These are phyloP conservation scores for Nephila pilipes DNA, from an alignment of 1,140 invertebrate genomes.

Conservation along the genomic window DNA sequence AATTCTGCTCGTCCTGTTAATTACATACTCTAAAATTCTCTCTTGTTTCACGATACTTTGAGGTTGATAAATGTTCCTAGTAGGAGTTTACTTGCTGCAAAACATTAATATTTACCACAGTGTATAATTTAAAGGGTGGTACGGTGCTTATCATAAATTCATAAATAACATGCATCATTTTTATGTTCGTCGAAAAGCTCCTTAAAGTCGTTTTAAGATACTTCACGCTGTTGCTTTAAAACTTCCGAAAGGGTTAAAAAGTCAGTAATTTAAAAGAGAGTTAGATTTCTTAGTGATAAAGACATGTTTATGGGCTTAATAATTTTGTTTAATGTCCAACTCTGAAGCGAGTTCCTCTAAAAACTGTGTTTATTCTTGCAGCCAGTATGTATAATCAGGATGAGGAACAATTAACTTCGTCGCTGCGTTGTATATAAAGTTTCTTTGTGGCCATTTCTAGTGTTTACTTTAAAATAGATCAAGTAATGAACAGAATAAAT, in stretches of 20 bases:
- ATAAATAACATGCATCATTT: conserved; percentile 63
- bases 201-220: conserved; percentile 43
- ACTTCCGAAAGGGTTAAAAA: conserved; percentile 56
- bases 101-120: conserved; percentile 55
- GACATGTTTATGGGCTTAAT: conserved; percentile 53
- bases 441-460: neutral
- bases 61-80: conserved; percentile 47
- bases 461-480: too few species aligned
- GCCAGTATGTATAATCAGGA: neutral
- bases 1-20: neutral
- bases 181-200: conserved; percentile 31
- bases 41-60: conserved; percentile 47
- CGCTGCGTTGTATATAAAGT: neutral
- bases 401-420: neutral
- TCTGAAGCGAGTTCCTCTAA: neutral
- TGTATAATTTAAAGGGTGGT: conserved; percentile 49
- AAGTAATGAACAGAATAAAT: too few species aligned
- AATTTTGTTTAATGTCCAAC: conserved; percentile 52
- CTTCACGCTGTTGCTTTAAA: conserved; percentile 10
- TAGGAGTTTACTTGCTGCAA: conserved; percentile 37
- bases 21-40: conserved; percentile 35
- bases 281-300: conserved; percentile 64
- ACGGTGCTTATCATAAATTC: conserved; percentile 44
- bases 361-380: neutral
- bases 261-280: conserved; percentile 47